Base-by-base conservation (phyloP, 2,797 vertebrate species). In the Malacoraja senta region DNA sequence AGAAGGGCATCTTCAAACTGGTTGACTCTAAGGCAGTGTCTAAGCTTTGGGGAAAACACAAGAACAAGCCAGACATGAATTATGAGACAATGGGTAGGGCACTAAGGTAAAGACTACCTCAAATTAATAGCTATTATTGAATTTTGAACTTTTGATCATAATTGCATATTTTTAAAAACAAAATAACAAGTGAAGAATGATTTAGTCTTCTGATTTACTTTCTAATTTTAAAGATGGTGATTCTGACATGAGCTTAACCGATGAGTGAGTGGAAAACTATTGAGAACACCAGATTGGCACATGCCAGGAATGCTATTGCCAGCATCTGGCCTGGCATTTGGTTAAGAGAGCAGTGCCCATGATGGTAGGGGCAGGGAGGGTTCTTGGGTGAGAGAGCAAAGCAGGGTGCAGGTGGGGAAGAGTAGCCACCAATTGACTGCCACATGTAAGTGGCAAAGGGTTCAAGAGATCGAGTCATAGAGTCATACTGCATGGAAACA, bases 31-130 rank as follows among this genome's bases (percentile, higher is more conserved):
- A 99, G 95, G 99, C 98, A 0, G 98, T 99, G 94, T 99, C 99
- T 93, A 98, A 97, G 93, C 97, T 99, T 88, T 99, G 99, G 98
- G 98, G 99, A 13, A 98, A 99, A 94, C 98, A 99, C 95, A 99
- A 99, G 96, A 99, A 99, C 96, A 99, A 99, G 95, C 99, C 99
- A 1, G 99, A 99, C 95, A 99, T 99, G 99, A 99, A 99, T 96
- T 99, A 99, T 26, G 99, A 99, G 95, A 99, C 99, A 15, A 99
- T 99, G 99, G 99, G 99, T 91, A 97, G 98, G 94, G 99, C 99
- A 72, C 95, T 99, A 94, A 98, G 99, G 99, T 98, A 95, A 92
- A 7, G 8, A 24, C 0, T 38, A 58, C 38, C 13, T 13, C 24
- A 53, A 29, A 76, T 44, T 6, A 76, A 53, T 76, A 76, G 3